A percentile compares a stretch with the other conserved stretches of the same genome.
Evolutionary conservation across 2,113 vertebrate species (phyloP).

Genomic region (Anas platyrhynchos): DNA sequence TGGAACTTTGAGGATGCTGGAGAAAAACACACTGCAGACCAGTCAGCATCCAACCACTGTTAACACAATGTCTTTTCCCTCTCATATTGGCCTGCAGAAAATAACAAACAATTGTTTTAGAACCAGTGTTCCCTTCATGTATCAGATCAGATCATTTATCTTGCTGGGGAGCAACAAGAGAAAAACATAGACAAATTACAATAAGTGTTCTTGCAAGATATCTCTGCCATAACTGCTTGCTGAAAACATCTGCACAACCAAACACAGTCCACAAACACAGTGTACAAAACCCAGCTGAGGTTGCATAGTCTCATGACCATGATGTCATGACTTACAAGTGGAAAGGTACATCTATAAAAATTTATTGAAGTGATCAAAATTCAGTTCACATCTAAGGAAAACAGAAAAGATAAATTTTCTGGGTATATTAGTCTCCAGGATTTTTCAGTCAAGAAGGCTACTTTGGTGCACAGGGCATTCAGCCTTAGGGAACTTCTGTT

Average conservation of each 20-base stretch:
- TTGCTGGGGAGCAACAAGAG: not conserved
- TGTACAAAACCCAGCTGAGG: conserved; percentile 39
- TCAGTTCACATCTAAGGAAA: not conserved
- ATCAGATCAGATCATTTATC: conserved; percentile 17
- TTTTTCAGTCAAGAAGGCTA: not conserved
- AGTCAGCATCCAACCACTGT: not conserved
- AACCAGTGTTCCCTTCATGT: conserved; percentile 10
- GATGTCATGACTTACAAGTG: not conserved
- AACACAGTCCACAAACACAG: not conserved
- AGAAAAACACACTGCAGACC: not conserved
- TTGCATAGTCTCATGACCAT: not conserved
- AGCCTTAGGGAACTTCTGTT: not conserved
- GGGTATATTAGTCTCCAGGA: not conserved
- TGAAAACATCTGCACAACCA: conserved; percentile 49
- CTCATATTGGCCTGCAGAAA: conserved; percentile 14
- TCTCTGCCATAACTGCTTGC: conserved; percentile 36
- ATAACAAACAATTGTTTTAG: conserved; percentile 51
- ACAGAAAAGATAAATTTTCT: not conserved
- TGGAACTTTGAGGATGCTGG: not conserved
- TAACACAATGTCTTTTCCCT: not conserved
- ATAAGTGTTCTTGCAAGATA: conserved; percentile 16
- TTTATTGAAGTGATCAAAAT: conserved; percentile 21
- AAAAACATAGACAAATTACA: conserved; percentile 2
- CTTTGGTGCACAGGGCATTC: not conserved
- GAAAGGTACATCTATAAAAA: not conserved